Conservation (phyloP, 2,888 invertebrate species). For the Hirtodrosophila duncani region DNA sequence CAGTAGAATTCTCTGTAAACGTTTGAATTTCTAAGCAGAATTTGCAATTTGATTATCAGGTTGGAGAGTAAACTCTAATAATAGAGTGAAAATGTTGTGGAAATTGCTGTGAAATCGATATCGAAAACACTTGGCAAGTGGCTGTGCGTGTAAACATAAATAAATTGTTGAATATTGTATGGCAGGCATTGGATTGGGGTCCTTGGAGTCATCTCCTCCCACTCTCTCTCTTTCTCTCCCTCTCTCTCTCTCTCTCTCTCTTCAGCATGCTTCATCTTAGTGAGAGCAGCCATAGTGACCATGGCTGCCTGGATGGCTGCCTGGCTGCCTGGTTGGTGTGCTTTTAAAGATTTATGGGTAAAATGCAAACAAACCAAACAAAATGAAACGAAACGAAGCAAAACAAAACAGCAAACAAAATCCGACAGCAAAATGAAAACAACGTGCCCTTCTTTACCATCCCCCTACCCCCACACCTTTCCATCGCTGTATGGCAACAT, state of each 20-base stretch:
- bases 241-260: not conserved
- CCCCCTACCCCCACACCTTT: not conserved
- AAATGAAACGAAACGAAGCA: conserved; percentile 10
- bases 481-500: conserved; percentile 18
- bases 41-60: too few relatives aligned
- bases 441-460: not conserved
- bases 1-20: too few relatives aligned
- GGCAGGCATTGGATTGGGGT: conserved; percentile 18
- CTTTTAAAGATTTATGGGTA: conserved; percentile 55
- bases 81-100: too few relatives aligned
- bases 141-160: conserved; percentile 43
- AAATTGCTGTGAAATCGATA: conserved; percentile 2
- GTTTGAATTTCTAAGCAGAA: too few relatives aligned
- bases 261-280: not conserved
- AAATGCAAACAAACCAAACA: conserved; percentile 37
- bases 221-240: conserved; percentile 7
- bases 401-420: conserved; percentile 1
- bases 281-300: too few relatives aligned
- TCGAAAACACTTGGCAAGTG: conserved; percentile 14
- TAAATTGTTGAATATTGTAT: conserved; percentile 53
- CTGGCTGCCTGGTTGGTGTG: conserved; percentile 27
- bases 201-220: conserved; percentile 16
- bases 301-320: too few relatives aligned
- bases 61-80: too few relatives aligned
- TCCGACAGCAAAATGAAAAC: conserved; percentile 21